Evolutionary conservation across 1,140 invertebrate species (phyloP).

Genomic region (Oreohelix idahoensis): DNA sequence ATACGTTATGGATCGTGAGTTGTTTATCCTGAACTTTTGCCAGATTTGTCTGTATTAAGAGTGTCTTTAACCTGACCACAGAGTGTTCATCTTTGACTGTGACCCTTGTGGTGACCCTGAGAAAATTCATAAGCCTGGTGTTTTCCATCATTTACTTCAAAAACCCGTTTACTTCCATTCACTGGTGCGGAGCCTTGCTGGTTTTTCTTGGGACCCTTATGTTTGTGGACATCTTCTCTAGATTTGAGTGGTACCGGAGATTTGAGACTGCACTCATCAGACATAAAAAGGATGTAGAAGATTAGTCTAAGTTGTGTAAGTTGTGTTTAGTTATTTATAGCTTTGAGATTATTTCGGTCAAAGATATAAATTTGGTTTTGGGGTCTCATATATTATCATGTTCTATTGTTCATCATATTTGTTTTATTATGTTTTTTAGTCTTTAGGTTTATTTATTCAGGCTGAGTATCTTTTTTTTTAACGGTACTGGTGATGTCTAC

Average conservation of each 20-base stretch:
- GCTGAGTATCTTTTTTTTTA: too few species aligned
- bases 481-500: too few species aligned
- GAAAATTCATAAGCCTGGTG: conserved; percentile 95
- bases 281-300: too few species aligned
- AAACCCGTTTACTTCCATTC: conserved; percentile 92
- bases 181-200: conserved; percentile 92
- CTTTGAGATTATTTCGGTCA: too few species aligned
- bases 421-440: too few species aligned
- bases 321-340: too few species aligned
- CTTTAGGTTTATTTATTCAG: too few species aligned
- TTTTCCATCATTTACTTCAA: conserved; percentile 96
- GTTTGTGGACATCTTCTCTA: conserved; percentile 79
- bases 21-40: conserved; percentile 13
- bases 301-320: too few species aligned
- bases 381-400: too few species aligned
- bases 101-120: conserved; percentile 93
- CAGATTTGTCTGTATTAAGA: conserved; percentile 91
- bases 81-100: conserved; percentile 95
- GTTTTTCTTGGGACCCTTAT: conserved; percentile 95
- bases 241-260: background rate
- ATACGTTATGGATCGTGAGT: too few species aligned
- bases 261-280: conserved; percentile 78
- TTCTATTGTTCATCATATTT: too few species aligned
- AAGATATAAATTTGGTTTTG: too few species aligned
- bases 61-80: conserved; percentile 95